Base-by-base conservation (phyloP, 2,113 vertebrate genomes). In the Chaenocephalus aceratus region DNA sequence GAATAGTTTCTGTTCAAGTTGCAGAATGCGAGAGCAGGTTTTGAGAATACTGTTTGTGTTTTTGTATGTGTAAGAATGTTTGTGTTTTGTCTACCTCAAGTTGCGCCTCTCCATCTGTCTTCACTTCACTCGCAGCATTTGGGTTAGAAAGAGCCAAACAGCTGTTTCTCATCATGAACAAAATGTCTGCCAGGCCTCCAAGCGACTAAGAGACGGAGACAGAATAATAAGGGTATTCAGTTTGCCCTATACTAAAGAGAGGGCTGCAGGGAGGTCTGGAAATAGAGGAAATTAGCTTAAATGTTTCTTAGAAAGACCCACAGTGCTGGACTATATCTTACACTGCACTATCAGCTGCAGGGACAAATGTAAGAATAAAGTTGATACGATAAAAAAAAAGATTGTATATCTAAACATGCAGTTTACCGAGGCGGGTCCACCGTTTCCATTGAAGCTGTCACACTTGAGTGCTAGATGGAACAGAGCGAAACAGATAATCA, bases 21-120 rank as follows among this genome's bases (percentile, higher is more conserved):
- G 45, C 13, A 82, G 36, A 23, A 59, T 8, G 79, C 6, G 54
- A 14, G 11, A 61, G 23, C 46, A 9, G 46, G 1, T 26, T 44
- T 10, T 45, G 8, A 71, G 44, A 72, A 34, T 30, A 54, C 6
- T 11, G 21, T 18, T 5, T n/a, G 54, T 72, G 52, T 61, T 34
- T 72, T 13, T 9, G 34, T 30, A 41, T 60, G 36, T 70, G 51
- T 75, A 2, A 34, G 10, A 15, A 30, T 71, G 68, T 41, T 44
- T 75, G 52, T 58, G 61, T 53, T 73, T 77, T 83, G 10, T 34
- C 45, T 82, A 96, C 95, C 94, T 95, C 54, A 65, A 96, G 89
- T 45, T 95, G 80, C 0, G 14, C 34, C 1, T 92, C 88, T 88
- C 94, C 94, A 34, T 84, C 52, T 26, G 53, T 12, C 11, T 60